Evolutionary conservation across 1,140 invertebrate genomes (phyloP).

Genomic region (Drosophila fuyamai): DNA sequence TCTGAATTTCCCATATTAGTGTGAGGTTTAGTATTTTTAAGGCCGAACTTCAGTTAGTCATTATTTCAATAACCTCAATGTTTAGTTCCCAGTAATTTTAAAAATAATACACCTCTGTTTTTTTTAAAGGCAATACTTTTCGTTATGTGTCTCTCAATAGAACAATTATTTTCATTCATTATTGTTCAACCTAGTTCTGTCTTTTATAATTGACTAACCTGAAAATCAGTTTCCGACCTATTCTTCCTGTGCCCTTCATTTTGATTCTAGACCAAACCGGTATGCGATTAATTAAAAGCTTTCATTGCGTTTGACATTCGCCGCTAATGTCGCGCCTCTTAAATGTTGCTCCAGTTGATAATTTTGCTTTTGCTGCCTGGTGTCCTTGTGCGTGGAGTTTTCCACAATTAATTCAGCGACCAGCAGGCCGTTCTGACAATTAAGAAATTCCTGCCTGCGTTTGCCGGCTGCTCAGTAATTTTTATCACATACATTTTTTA

Average conservation of each 20-base stretch:
- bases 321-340: slow-evolving; percentile 31
- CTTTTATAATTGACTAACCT: neutral
- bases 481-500: slow-evolving; percentile 81
- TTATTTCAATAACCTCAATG: too few relatives aligned
- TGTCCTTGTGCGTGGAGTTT: slow-evolving; percentile 42
- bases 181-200: too few relatives aligned
- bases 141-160: too few relatives aligned
- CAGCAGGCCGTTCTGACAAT: slow-evolving; percentile 51
- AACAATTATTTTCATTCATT: too few relatives aligned
- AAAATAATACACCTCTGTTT: too few relatives aligned
- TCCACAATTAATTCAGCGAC: slow-evolving; percentile 42
- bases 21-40: too few relatives aligned
- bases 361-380: neutral
- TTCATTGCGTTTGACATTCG: slow-evolving; percentile 54
- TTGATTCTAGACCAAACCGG: slow-evolving; percentile 24
- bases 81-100: too few relatives aligned
- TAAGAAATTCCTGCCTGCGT: slow-evolving; percentile 70
- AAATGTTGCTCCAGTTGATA: slow-evolving; percentile 19
- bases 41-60: too few relatives aligned
- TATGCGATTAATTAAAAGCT: slow-evolving; percentile 48
- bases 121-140: too few relatives aligned
- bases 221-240: slow-evolving; percentile 3
- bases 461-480: slow-evolving; percentile 65
- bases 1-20: neutral
- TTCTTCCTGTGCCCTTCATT: slow-evolving; percentile 15